Conservation (phyloP, 2,113 vertebrate genomes). For the Campylomormyrus numenius region DNA sequence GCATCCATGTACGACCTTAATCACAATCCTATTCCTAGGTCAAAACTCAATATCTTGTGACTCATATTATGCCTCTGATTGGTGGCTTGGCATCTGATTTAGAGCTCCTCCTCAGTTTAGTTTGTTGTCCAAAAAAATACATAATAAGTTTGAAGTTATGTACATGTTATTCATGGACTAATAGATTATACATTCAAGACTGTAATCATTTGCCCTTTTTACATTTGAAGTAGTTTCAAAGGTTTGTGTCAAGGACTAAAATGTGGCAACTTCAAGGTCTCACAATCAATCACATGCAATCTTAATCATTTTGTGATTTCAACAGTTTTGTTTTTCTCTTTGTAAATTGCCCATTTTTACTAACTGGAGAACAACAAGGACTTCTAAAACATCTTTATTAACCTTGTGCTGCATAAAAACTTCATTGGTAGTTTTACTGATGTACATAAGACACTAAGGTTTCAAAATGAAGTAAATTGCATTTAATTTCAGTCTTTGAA, state of each 20-base stretch:
- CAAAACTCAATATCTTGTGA: neutral
- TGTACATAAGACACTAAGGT: neutral
- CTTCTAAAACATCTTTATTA: neutral
- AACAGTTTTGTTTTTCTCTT: slow-evolving; percentile 2
- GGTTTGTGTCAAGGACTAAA: neutral
- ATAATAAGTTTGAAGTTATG: neutral
- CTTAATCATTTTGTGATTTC: neutral
- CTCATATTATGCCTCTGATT: neutral
- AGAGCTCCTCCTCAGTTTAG: neutral
- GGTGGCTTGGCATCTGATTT: neutral
- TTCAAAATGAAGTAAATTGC: neutral
- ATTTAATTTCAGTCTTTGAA: neutral
- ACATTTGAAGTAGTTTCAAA: neutral
- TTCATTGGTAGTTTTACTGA: neutral
- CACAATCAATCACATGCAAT: neutral
- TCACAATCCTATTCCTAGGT: neutral
- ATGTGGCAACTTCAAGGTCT: neutral
- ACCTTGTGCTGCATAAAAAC: neutral
- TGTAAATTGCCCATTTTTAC: neutral
- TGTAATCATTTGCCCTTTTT: neutral
- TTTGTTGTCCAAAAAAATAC: neutral
- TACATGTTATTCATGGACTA: neutral
- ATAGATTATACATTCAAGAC: neutral
- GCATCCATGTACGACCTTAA: neutral
- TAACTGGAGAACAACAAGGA: neutral